Conservation (phyloP, 1,140 invertebrate species). For the Drosophila pandora region DNA sequence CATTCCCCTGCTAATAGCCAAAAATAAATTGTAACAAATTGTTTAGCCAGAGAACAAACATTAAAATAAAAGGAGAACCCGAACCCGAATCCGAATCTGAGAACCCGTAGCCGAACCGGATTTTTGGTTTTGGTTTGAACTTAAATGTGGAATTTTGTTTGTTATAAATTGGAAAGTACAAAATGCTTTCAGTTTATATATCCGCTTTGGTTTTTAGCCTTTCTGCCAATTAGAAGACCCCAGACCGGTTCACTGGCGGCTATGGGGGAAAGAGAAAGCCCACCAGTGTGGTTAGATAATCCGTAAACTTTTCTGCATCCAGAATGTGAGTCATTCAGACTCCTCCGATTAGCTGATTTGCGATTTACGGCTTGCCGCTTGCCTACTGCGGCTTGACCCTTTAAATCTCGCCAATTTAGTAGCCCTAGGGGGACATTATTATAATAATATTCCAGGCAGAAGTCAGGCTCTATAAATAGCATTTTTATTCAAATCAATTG, state of each 20-base stretch:
- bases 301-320: constrained; percentile 30
- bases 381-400: not conserved
- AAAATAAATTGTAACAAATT: constrained; percentile 68
- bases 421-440: constrained; percentile 11
- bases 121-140: constrained; percentile 56
- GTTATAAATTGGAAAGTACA: constrained; percentile 73
- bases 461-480: constrained; percentile 45
- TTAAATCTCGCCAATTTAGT: constrained; percentile 18
- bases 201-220: constrained; percentile 47
- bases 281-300: constrained; percentile 36
- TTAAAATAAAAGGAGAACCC: constrained; percentile 12
- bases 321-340: constrained; percentile 27
- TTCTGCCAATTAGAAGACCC: constrained; percentile 45
- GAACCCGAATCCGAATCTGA: not conserved
- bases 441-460: constrained; percentile 31
- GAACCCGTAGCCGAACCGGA: constrained; percentile 55
- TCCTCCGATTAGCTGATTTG: not conserved
- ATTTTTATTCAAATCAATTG: constrained; percentile 62
- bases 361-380: not conserved
- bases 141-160: constrained; percentile 54
- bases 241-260: constrained; percentile 57
- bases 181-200: constrained; percentile 65
- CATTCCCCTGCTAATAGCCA: constrained; percentile 10
- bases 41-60: constrained; percentile 22
- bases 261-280: constrained; percentile 54